phyloP scores from a whole-genome alignment of 2,888 invertebrate genomes.

The Coelogynopora nodosa region DNA sequence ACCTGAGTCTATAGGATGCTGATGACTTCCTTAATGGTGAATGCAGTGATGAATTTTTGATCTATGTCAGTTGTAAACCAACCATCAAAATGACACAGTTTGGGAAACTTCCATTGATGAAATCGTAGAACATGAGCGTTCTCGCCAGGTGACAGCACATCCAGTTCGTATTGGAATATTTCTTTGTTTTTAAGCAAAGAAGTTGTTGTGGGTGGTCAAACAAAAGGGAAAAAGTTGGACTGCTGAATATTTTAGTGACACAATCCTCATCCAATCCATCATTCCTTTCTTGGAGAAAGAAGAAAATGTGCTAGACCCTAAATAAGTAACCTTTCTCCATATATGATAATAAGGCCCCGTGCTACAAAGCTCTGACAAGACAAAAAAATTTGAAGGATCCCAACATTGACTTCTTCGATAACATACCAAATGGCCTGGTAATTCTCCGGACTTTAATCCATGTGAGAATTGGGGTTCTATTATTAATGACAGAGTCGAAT shows the following conservation, averaged over 20 bases:
- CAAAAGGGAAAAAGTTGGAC: neutral
- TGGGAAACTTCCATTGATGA: constrained; percentile 29
- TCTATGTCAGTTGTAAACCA: neutral
- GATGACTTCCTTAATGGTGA: constrained; percentile 14
- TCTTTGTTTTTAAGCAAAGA: constrained; percentile 13
- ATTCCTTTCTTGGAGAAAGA: constrained; percentile 24
- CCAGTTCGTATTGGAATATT: constrained; percentile 16
- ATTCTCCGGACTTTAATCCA: constrained; percentile 30
- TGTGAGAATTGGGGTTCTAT: constrained; percentile 2
- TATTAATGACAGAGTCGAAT: neutral
- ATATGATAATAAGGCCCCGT: neutral
- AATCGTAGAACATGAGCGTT: constrained; percentile 16
- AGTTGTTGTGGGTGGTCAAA: neutral
- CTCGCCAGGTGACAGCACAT: constrained; percentile 4
- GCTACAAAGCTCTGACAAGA: constrained; percentile 30
- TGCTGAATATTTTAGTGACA: constrained; percentile 21
- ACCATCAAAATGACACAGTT: constrained; percentile 33
- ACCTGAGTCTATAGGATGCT: neutral
- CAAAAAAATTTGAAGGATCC: too few relatives aligned
- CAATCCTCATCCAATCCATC: neutral
- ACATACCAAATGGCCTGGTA: constrained; percentile 32
- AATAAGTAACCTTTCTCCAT: neutral
- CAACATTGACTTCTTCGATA: too few relatives aligned
- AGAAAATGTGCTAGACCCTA: constrained; percentile 35
- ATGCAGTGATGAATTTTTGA: neutral